Percentiles rank a stretch among this genome's conserved stretches.
phyloP scores from a whole-genome alignment of 2,888 invertebrate genomes.

The Tricholauxania praeusta region DNA sequence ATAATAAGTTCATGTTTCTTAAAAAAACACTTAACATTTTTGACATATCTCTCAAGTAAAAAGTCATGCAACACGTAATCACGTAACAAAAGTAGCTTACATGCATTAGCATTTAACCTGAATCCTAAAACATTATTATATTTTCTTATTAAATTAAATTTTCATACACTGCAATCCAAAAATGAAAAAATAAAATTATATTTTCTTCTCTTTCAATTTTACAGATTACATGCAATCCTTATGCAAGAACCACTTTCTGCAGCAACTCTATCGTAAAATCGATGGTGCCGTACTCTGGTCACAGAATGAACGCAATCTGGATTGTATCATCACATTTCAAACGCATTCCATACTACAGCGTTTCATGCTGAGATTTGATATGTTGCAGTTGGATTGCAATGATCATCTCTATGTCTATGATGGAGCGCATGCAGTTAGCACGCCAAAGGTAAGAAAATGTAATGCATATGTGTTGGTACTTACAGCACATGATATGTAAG shows the following conservation, averaged over 20 bases:
- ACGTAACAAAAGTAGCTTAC: too few species aligned
- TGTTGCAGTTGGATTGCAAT: constrained; percentile 92
- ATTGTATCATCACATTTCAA: constrained; percentile 94
- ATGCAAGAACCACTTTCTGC: constrained; percentile 91
- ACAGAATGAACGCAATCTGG: constrained; percentile 89
- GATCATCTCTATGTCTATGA: constrained; percentile 94
- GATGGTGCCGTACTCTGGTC: constrained; percentile 93
- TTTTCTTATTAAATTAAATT: too few species aligned
- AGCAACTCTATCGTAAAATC: constrained; percentile 89
- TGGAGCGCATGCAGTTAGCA: constrained; percentile 90
- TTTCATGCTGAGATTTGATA: constrained; percentile 94
- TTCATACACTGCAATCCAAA: background rate
- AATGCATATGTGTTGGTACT: too few species aligned
- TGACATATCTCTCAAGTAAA: too few species aligned
- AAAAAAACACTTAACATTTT: too few species aligned
- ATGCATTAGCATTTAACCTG: too few species aligned
- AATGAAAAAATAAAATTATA: background rate
- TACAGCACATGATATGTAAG: too few species aligned
- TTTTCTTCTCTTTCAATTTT: constrained; percentile 24
- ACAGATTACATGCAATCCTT: constrained; percentile 89
- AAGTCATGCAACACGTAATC: too few species aligned
- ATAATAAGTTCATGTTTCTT: too few species aligned
- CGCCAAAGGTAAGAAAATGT: constrained; percentile 79
- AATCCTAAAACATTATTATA: too few species aligned
- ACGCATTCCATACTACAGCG: constrained; percentile 94